These are phyloP conservation scores for Cettia cetti DNA, from an alignment of 2,113 vertebrate genomes.

Conservation along the genomic window DNA sequence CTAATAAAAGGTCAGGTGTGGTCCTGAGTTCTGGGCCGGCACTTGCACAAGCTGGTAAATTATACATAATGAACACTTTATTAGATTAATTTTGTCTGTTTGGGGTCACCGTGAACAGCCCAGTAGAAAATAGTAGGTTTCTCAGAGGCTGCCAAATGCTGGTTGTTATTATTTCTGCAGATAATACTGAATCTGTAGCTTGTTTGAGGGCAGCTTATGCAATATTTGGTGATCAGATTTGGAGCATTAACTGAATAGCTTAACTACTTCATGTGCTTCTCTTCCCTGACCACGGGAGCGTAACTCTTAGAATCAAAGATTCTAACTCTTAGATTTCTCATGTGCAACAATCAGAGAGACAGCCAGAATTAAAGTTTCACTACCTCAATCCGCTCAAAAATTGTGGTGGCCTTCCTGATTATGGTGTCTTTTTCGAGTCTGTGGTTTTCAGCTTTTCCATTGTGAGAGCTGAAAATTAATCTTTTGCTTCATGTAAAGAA, in stretches of 20 bases:
- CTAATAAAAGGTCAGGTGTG: conserved; percentile 7
- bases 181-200: background rate
- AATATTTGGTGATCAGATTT: background rate
- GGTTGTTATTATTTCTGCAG: background rate
- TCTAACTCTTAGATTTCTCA: background rate
- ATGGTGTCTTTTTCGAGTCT: background rate
- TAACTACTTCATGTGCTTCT: background rate
- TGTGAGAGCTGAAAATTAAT: background rate
- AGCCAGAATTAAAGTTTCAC: background rate
- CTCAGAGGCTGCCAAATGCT: background rate
- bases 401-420: background rate
- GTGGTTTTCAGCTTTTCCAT: background rate
- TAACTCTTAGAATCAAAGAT: background rate
- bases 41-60: background rate
- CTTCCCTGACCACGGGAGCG: background rate
- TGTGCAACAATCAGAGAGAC: background rate
- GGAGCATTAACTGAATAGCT: background rate
- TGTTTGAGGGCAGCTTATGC: background rate
- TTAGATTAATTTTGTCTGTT: conserved; percentile 4
- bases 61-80: background rate
- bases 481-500: background rate
- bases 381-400: background rate
- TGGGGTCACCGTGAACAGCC: background rate
- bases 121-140: conserved; percentile 15
- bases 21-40: background rate